Evolutionary conservation across 2,797 vertebrate genomes (phyloP).

Genomic region (Pipistrellus pipistrellus): DNA sequence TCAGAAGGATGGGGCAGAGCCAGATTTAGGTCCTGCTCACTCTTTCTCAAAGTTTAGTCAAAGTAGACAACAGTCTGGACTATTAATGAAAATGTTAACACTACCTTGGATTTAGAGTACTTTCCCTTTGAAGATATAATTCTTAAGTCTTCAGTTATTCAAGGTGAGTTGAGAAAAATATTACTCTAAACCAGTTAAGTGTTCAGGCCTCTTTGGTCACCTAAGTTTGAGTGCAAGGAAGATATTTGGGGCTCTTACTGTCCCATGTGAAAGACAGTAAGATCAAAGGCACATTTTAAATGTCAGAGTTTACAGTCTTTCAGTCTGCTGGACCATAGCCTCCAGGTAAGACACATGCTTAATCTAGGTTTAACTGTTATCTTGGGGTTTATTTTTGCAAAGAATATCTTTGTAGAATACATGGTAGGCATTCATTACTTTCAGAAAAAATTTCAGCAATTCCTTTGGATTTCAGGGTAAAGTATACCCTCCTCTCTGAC

Average conservation of each 20-base stretch:
- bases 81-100: constrained; percentile 1
- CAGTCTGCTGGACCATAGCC: background rate
- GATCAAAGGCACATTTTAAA: background rate
- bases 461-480: background rate
- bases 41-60: background rate
- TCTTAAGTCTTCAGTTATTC: background rate
- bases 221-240: background rate
- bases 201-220: background rate
- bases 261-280: background rate
- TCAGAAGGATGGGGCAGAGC: constrained; percentile 32
- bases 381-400: constrained; percentile 22
- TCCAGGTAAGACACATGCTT: background rate
- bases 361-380: background rate
- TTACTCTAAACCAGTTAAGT: background rate
- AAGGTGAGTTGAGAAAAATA: constrained; percentile 17
- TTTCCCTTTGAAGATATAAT: constrained; percentile 14
- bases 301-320: background rate
- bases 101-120: background rate
- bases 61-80: background rate
- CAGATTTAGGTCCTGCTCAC: background rate
- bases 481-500: background rate
- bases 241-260: background rate
- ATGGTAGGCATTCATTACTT: background rate
- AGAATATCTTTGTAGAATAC: background rate
- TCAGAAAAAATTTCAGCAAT: background rate